Percentiles rank a stretch among this genome's conserved stretches.
phyloP scores from a whole-genome alignment of 2,113 vertebrate genomes.

The Rhinopithecus roxellana region DNA sequence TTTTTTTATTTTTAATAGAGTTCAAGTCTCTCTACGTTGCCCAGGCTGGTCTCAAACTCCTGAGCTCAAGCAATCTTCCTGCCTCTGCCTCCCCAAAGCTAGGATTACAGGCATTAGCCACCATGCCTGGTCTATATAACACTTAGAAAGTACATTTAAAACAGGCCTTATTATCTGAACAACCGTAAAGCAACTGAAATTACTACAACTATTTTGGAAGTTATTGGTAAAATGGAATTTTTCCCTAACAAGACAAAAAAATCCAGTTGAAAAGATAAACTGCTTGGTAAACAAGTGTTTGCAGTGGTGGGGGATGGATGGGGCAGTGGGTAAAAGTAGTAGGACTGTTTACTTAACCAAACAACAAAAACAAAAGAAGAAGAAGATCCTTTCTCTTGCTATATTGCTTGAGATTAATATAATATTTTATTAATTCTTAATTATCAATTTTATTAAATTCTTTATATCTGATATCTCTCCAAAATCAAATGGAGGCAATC shows the following conservation, averaged over 20 bases:
- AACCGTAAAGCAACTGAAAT: background rate
- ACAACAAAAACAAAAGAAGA: background rate
- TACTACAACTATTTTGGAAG: background rate
- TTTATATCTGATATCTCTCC: background rate
- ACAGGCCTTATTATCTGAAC: background rate
- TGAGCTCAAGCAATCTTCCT: background rate
- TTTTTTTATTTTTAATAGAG: background rate
- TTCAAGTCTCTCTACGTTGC: background rate
- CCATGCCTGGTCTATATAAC: background rate
- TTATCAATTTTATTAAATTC: background rate
- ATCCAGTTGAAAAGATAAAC: slow-evolving; percentile 2
- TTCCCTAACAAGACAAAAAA: background rate
- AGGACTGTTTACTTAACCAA: background rate
- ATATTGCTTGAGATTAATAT: background rate
- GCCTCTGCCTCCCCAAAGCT: background rate
- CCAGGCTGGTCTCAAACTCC: background rate
- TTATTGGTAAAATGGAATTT: background rate
- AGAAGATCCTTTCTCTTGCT: background rate
- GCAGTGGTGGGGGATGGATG: background rate
- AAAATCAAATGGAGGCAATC: background rate
- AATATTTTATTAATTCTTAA: background rate
- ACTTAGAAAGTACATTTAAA: background rate
- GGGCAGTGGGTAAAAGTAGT: background rate
- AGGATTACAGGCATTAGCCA: background rate
- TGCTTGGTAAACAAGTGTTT: background rate